These are phyloP conservation scores for Poeciliopsis prolifica DNA, from an alignment of 2,113 vertebrate species.

Conservation along the genomic window DNA sequence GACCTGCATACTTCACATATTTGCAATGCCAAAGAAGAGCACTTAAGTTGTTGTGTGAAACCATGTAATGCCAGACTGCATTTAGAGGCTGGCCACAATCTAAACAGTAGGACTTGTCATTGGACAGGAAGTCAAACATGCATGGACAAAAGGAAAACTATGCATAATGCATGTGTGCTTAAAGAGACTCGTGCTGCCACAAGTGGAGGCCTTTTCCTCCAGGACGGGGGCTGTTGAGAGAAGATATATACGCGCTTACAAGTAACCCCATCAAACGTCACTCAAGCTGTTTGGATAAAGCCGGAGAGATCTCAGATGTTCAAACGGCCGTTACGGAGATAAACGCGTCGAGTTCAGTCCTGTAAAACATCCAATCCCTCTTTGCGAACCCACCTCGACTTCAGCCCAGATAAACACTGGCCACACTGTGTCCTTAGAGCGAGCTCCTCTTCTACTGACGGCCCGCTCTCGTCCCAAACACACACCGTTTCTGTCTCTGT, in stretches of 20 bases:
- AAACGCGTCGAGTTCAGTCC: constrained; percentile 4
- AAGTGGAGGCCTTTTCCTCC: constrained; percentile 18
- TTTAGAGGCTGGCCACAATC: constrained; percentile 45
- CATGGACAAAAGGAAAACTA: constrained; percentile 18
- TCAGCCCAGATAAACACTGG: constrained; percentile 38
- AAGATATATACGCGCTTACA: constrained; percentile 22
- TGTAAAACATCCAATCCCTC: constrained; percentile 18
- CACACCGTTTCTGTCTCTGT: constrained; percentile 43
- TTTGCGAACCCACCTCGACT: constrained; percentile 39
- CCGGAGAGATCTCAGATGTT: constrained; percentile 31
- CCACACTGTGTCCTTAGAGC: constrained; percentile 45
- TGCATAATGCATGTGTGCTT: constrained; percentile 7
- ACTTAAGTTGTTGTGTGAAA: constrained; percentile 45
- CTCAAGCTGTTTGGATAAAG: constrained; percentile 40
- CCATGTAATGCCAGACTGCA: constrained; percentile 49
- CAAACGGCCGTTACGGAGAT: constrained; percentile 29
- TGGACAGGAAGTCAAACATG: constrained; percentile 40
- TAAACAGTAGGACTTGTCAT: constrained; percentile 56
- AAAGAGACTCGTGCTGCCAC: constrained; percentile 10
- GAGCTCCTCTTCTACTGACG: constrained; percentile 26
- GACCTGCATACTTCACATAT: constrained; percentile 63
- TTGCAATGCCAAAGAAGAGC: constrained; percentile 65
- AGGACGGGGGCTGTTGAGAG: constrained; percentile 28
- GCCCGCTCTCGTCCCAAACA: constrained; percentile 39
- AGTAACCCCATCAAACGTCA: constrained; percentile 27